A percentile compares a stretch with the other conserved stretches of the same genome.
Conservation (phyloP, 1,140 invertebrate genomes). For the Halictus rubicundus region DNA sequence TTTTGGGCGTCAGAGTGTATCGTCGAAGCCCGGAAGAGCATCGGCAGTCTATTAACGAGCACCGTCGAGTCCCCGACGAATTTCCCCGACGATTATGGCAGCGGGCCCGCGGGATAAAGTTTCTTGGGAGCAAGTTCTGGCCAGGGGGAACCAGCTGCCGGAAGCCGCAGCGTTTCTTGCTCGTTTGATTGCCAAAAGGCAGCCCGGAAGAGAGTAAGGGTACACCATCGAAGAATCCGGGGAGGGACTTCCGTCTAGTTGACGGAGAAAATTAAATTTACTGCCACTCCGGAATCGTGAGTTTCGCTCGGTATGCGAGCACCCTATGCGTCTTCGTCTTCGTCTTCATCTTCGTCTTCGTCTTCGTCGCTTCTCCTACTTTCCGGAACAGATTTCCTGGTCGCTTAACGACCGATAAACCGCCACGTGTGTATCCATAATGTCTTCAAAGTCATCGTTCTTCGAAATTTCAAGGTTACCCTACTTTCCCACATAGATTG, state of each 20-base stretch:
- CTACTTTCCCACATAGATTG: too few relatives aligned
- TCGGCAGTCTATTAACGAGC: neutral
- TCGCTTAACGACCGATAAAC: too few relatives aligned
- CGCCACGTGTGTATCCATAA: too few relatives aligned
- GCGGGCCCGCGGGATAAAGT: neutral
- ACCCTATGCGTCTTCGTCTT: too few relatives aligned
- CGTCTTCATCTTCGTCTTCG: too few relatives aligned
- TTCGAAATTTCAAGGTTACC: too few relatives aligned
- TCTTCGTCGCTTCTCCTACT: too few relatives aligned
- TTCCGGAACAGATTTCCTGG: too few relatives aligned
- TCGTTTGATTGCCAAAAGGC: conserved; percentile 55
- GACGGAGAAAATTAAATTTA: conserved; percentile 56
- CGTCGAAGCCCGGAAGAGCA: too few relatives aligned
- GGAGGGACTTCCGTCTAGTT: conserved; percentile 36
- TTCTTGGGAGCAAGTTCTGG: conserved; percentile 20
- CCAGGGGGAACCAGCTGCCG: conserved; percentile 21
- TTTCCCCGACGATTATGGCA: neutral
- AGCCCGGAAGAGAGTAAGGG: conserved; percentile 15
- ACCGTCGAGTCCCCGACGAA: neutral
- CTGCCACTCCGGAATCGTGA: neutral
- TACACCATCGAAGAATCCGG: conserved; percentile 1
- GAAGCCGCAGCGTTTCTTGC: conserved; percentile 34
- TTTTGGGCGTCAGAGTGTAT: too few relatives aligned
- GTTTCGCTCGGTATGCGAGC: neutral
- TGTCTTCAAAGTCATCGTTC: too few relatives aligned